phyloP scores from a whole-genome alignment of 2,888 invertebrate genomes.

The Athetis lepigone region DNA sequence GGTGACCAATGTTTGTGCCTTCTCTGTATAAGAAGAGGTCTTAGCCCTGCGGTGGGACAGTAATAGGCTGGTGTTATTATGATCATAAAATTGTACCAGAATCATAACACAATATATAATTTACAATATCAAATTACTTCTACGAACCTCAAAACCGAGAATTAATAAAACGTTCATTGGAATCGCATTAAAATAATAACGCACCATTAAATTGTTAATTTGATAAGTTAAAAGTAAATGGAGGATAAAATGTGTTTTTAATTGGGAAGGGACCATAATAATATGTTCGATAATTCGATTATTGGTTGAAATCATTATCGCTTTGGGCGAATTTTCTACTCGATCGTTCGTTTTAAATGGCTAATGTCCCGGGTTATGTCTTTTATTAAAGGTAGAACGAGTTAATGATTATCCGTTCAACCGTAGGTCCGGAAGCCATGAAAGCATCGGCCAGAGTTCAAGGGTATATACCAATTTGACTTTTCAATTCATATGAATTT shows the following conservation, averaged over 20 bases:
- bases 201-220: constrained; percentile 45
- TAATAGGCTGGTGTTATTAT: too few species aligned
- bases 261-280: constrained; percentile 39
- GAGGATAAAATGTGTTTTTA: constrained; percentile 42
- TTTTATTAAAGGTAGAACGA: constrained; percentile 17
- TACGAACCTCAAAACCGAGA: neutral
- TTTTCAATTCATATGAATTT: too few species aligned
- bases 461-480: too few species aligned
- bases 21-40: too few species aligned
- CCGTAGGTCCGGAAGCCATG: too few species aligned
- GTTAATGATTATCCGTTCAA: constrained; percentile 15
- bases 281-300: constrained; percentile 46
- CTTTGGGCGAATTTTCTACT: constrained; percentile 20
- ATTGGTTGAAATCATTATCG: constrained; percentile 40
- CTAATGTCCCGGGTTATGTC: constrained; percentile 36
- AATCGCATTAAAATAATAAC: constrained; percentile 46
- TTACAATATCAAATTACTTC: neutral
- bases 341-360: constrained; percentile 1
- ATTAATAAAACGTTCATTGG: constrained; percentile 25
- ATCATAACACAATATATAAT: too few species aligned
- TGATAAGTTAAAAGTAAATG: constrained; percentile 49
- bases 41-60: too few species aligned
- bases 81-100: too few species aligned
- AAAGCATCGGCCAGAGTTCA: neutral
- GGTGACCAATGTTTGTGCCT: too few species aligned